Evolutionary conservation across 2,797 vertebrate species (phyloP), one percentile per base, ranked within the genome.

Genomic region (Crypturellus tataupa): DNA sequence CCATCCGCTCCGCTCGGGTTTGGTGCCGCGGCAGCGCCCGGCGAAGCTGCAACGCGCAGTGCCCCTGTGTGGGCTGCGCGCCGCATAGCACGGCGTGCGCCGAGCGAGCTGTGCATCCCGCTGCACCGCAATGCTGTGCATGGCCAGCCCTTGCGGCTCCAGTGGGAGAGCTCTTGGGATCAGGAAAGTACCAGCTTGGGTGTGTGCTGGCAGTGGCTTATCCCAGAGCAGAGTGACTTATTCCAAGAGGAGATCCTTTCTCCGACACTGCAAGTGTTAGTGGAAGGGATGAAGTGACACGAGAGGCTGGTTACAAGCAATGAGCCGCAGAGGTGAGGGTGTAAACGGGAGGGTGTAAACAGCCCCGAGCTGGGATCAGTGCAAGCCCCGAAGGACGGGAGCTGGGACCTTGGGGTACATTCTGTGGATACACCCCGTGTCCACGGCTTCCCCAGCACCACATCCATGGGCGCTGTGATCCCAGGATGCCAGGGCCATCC

Each of bases 21-120:
- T 68, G n/a, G 33, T 25, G 21, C 9, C 12, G 8, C 68, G n/a
- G 70, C 47, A 71, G 35, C 18, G 51, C 80, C 60, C 7, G 1
- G 27, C 53, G 8, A 62, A 81, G 82, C 53, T 62, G 51, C 86
- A 83, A 80, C 3, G 73, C 76, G 91, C 96, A 97, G 88, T 97
- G 96, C 97, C 96, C 62, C 97, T 82, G 64, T 94, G 96, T 96
- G 97, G 97, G 90, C 96, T 93, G 62, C 9, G 12, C 17, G 20
- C 39, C 7, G 2, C 88, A 96, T 85, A 92, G 92, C 97, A 96
- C 4, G 12, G 49, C 49, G 46, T 21, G 46, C 46, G 9, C 20
- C 46, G 19, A 15, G 17, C 42, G 20, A 9, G 42, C n/a, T n/a
- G n/a, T n/a, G n/a, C n/a, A n/a, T n/a, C n/a, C 14, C 24, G 12